Evolutionary conservation across 2,113 vertebrate genomes (phyloP).

Genomic region (Phocoena sinus): DNA sequence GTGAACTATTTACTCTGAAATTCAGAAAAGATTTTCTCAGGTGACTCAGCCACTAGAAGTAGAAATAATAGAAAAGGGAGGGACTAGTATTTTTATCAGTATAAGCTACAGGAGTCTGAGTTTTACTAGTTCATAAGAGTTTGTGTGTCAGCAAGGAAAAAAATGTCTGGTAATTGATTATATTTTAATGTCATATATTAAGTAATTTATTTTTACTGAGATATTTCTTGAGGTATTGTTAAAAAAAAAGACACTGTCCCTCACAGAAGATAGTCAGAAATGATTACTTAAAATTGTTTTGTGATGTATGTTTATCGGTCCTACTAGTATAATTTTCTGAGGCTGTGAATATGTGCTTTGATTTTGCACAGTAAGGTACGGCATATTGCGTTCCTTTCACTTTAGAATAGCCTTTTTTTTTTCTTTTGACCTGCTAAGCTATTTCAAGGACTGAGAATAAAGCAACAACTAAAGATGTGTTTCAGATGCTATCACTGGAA

Average conservation of each 20-base stretch:
- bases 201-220: neutral
- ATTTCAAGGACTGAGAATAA: slow-evolving; percentile 57
- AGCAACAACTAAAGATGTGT: neutral
- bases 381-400: slow-evolving; percentile 22
- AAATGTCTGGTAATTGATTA: neutral
- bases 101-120: neutral
- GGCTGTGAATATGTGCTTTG: slow-evolving; percentile 58
- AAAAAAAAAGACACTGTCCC: neutral
- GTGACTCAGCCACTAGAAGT: neutral
- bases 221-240: neutral
- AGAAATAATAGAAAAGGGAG: neutral
- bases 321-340: neutral
- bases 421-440: slow-evolving; percentile 28
- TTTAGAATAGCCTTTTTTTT: slow-evolving; percentile 46
- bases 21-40: neutral
- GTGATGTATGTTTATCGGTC: neutral
- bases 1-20: neutral
- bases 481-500: slow-evolving; percentile 31
- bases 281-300: neutral
- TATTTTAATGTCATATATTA: neutral
- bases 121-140: neutral
- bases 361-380: slow-evolving; percentile 46
- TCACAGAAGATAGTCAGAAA: neutral
- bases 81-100: neutral
- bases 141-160: neutral